phyloP scores from a whole-genome alignment of 2,888 invertebrate species.

The Sceliomorpha sp. region DNA sequence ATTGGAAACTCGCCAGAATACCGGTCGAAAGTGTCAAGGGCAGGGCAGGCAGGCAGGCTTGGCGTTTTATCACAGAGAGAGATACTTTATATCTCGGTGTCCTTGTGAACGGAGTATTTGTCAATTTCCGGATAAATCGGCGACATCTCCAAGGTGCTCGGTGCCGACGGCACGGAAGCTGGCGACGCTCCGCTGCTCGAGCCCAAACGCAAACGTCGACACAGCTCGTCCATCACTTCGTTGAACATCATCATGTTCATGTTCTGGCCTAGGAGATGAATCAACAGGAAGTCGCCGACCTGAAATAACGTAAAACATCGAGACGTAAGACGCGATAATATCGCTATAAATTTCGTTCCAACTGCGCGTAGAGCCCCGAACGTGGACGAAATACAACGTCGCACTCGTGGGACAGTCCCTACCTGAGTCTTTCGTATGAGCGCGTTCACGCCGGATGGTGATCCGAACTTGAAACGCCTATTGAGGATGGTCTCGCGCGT shows the following conservation, averaged over 20 bases:
- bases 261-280: conserved; percentile 92
- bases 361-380: too few relatives aligned
- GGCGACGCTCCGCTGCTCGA: conserved; percentile 84
- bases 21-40: conserved; percentile 31
- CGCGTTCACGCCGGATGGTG: conserved; percentile 87
- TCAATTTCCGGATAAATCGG: conserved; percentile 91
- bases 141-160: conserved; percentile 92
- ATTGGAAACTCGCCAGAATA: conserved; percentile 41
- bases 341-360: too few relatives aligned
- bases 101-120: conserved; percentile 89
- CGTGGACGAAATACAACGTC: too few relatives aligned
- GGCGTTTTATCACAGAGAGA: conserved; percentile 47
- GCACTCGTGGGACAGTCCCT: too few relatives aligned
- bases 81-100: conserved; percentile 92
- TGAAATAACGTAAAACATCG: too few relatives aligned
- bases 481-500: conserved; percentile 91
- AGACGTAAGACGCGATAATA: too few relatives aligned
- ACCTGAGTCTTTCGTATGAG: conserved; percentile 92
- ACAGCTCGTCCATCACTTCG: conserved; percentile 90
- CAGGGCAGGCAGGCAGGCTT: conserved; percentile 35
- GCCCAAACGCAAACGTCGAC: conserved; percentile 85
- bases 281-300: conserved; percentile 92
- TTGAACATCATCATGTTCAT: conserved; percentile 90
- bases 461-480: conserved; percentile 89
- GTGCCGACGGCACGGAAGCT: conserved; percentile 86